phyloP scores from a whole-genome alignment of 2,113 vertebrate species.

The Leptocoma aspasia region DNA sequence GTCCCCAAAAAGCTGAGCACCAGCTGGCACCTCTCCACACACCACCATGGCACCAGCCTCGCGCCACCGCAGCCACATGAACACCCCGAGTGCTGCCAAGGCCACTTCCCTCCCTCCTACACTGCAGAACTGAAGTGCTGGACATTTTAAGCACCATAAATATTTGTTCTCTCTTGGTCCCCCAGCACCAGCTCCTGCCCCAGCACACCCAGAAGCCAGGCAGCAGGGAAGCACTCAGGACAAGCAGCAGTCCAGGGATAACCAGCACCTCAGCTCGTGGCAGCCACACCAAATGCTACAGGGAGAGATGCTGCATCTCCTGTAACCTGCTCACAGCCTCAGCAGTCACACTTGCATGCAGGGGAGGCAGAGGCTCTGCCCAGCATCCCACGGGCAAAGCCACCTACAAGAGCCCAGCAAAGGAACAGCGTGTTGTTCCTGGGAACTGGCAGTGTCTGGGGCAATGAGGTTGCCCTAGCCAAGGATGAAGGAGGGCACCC shows the following conservation, averaged over 20 bases:
- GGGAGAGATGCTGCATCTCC: not conserved
- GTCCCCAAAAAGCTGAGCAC: not conserved
- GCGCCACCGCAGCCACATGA: not conserved
- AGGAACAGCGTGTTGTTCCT: rapidly evolving
- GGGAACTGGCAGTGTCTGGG: not conserved
- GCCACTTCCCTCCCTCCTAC: not conserved
- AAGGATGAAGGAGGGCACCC: not conserved
- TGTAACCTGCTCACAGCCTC: not conserved
- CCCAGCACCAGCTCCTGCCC: not conserved
- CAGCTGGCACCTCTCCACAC: not conserved
- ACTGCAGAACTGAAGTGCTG: not conserved
- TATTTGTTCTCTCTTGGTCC: rapidly evolving
- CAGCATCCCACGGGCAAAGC: not conserved
- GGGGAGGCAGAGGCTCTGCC: not conserved
- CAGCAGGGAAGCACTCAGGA: not conserved
- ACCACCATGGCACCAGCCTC: not conserved
- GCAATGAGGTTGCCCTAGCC: not conserved
- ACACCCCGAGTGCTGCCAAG: not conserved
- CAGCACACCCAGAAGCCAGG: not conserved
- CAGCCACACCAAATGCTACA: not conserved
- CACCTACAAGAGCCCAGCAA: not conserved
- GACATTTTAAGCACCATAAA: not conserved
- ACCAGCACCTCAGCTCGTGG: not conserved
- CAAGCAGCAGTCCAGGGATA: not conserved
- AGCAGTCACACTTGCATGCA: no score